Percentiles rank a stretch among this genome's conserved stretches.
These are phyloP conservation scores for Callithrix jacchus DNA, from an alignment of 2,113 vertebrate genomes.

Conservation along the genomic window DNA sequence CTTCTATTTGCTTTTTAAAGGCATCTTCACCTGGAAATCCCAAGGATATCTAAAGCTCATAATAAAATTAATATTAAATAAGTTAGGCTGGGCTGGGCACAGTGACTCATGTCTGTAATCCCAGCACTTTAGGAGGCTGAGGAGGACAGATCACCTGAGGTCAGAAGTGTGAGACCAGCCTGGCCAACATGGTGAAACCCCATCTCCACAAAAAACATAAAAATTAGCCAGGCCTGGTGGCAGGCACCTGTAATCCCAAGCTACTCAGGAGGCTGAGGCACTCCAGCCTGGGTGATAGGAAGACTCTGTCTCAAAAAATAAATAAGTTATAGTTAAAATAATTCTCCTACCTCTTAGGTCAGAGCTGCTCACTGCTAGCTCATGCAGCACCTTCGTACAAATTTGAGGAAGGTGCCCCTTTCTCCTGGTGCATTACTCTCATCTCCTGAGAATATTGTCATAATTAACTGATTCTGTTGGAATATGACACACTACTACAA, in stretches of 20 bases:
- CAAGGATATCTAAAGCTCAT: not conserved
- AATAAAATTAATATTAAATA: conserved; percentile 22
- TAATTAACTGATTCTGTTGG: not conserved
- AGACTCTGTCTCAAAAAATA: no score
- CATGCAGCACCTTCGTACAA: not conserved
- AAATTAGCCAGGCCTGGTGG: no score
- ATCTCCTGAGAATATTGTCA: not conserved
- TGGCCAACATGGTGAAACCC: no score
- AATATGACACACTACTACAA: not conserved
- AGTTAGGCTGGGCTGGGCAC: not conserved
- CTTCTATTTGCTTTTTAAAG: not conserved
- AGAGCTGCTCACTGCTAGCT: not conserved
- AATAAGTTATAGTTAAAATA: not conserved
- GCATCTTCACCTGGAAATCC: not conserved
- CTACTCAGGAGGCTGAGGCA: no score
- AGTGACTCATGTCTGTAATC: no score
- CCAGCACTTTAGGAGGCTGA: no score
- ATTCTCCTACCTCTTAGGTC: not conserved
- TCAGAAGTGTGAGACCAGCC: no score
- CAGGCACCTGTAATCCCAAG: no score
- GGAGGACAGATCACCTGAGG: no score
- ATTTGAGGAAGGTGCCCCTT: not conserved
- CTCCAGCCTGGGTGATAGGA: no score
- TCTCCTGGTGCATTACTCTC: not conserved
- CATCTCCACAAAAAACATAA: no score